These are phyloP conservation scores for Ateles fusciceps DNA, from an alignment of 2,797 vertebrate species.

Conservation along the genomic window DNA sequence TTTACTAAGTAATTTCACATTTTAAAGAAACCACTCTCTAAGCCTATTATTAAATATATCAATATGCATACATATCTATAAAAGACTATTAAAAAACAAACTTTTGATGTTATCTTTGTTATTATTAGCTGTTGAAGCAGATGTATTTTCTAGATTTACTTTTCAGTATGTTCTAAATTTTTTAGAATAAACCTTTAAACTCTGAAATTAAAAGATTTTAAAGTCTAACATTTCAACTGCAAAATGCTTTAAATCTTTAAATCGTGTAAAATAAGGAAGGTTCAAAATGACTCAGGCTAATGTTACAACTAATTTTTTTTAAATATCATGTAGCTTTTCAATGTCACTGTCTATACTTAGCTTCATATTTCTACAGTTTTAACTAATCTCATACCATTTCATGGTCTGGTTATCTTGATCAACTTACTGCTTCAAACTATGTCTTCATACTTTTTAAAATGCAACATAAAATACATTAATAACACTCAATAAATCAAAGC, in stretches of 20 bases:
- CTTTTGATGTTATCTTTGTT: background rate
- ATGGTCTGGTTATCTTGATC: background rate
- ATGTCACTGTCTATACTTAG: background rate
- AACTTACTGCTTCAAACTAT: background rate
- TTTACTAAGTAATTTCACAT: background rate
- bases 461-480: background rate
- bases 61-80: background rate
- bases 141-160: background rate
- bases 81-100: background rate
- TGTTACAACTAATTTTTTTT: background rate
- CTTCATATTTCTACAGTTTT: background rate
- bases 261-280: slow-evolving; percentile 22
- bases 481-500: background rate
- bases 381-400: background rate
- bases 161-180: background rate
- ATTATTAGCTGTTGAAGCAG: background rate
- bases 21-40: background rate
- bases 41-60: background rate
- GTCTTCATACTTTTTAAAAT: slow-evolving; percentile 16
- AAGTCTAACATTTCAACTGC: background rate
- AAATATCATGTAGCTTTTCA: background rate
- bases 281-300: background rate
- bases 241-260: slow-evolving; percentile 22
- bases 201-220: slow-evolving; percentile 27
- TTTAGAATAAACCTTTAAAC: slow-evolving; percentile 18